A percentile compares a stretch with the other conserved stretches of the same genome.
phyloP scores from a whole-genome alignment of 53 echinoderm and acorn worm species.

The Pentamera pediparva region DNA sequence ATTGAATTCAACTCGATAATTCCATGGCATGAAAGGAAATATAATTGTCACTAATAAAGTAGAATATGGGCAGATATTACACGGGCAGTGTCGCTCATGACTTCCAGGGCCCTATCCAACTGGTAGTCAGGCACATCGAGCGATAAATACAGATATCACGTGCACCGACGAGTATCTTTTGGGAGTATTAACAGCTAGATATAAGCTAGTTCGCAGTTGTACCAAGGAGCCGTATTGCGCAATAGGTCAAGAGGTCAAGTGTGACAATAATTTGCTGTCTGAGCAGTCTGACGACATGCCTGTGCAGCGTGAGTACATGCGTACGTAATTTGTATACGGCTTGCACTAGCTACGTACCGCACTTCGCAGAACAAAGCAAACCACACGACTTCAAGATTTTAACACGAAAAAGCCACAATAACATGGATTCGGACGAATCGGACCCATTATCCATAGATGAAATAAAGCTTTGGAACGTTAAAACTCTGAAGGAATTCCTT shows the following conservation, averaged over 20 bases:
- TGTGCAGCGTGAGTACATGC: no score
- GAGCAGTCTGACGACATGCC: background rate
- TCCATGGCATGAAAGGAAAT: no score
- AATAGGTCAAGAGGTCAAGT: background rate
- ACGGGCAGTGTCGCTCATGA: no score
- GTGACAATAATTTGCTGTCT: background rate
- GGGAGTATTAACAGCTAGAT: background rate
- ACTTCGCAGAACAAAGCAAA: background rate
- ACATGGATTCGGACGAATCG: no score
- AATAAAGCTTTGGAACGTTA: background rate
- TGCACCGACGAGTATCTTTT: no score
- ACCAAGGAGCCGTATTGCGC: conserved; percentile 13
- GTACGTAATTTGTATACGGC: background rate
- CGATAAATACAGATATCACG: no score
- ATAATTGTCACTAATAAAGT: no score
- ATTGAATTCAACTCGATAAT: no score
- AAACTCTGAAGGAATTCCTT: background rate
- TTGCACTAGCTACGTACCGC: background rate
- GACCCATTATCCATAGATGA: background rate
- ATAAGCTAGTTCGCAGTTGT: conserved; percentile 12
- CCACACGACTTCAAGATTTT: background rate
- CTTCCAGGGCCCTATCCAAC: no score
- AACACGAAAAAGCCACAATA: background rate
- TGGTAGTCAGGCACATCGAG: no score
- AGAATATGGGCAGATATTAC: no score